Evolutionary conservation across 2,113 vertebrate genomes (phyloP), one percentile per base, ranked within the genome.

Genomic region (Boulengeromyrus knoepffleri): DNA sequence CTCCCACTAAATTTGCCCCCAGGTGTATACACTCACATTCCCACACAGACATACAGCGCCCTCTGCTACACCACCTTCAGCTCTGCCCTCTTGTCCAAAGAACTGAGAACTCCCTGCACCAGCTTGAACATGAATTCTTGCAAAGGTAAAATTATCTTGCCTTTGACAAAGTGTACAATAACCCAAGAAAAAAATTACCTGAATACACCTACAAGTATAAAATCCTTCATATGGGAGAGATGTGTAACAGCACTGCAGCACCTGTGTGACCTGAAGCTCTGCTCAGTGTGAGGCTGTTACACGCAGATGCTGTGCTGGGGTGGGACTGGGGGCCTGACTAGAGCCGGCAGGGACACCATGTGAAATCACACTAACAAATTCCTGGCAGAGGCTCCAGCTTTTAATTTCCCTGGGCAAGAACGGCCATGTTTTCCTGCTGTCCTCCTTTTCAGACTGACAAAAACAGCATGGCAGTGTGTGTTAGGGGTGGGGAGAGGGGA

Each of bases 341-440:
- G 45, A 85, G 83, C 19, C 36, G 10, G 45, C 42, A 47, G 62
- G 45, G 62, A 74, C 24, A 19, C 58, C 49, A 24, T 70, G 84
- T 36, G 46, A 66, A 88, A 90, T 85, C 88, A 46, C 52, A 39
- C 90, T 84, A 88, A 85, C 53, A 46, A 88, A 88, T 84, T 84
- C 21, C 87, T 62, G 87, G 84, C 84, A 87, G 52, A 50, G 66
- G 66, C 56, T 86, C 49, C 50, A 53, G 27, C 7, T 89, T 89
- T 89, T 85, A 89, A 89, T 89, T 85, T 80, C 89, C 80, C 58
- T 47, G 56, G n/a, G 31, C 88, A 52, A 50, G 88, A 84, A 83
- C 8, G 13, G 31, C n/a, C 56, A 39, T 58, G 42, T 62, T 42
- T 66, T 87, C 46, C 58, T 74, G 89, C 80, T 31, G 15, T 50